These are phyloP conservation scores for Scomber japonicus DNA, from an alignment of 2,113 vertebrate genomes.

Conservation along the genomic window DNA sequence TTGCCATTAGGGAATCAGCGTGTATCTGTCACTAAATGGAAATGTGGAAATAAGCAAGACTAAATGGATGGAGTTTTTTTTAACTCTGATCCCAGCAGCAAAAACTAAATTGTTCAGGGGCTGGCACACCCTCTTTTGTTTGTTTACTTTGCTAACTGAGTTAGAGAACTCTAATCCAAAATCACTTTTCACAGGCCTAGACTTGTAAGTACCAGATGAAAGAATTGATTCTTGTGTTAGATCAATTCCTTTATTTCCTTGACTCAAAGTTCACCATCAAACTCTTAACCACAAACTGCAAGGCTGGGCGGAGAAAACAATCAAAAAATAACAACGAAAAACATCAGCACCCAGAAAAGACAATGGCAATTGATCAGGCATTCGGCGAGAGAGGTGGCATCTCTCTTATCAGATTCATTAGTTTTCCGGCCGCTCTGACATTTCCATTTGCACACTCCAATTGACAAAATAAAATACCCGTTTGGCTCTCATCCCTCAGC, in stretches of 20 bases:
- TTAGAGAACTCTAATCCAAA: slow-evolving; percentile 53
- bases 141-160: slow-evolving; percentile 49
- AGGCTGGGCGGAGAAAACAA: slow-evolving; percentile 62
- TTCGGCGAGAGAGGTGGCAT: slow-evolving; percentile 66
- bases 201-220: slow-evolving; percentile 75
- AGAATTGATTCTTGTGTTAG: slow-evolving; percentile 59
- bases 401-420: slow-evolving; percentile 84
- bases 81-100: background rate
- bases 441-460: slow-evolving; percentile 87
- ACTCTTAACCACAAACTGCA: slow-evolving; percentile 61
- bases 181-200: slow-evolving; percentile 50
- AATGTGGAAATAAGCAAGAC: slow-evolving; percentile 35
- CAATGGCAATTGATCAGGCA: slow-evolving; percentile 80
- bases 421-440: slow-evolving; percentile 81
- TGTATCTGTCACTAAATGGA: slow-evolving; percentile 52
- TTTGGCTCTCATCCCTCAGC: slow-evolving; percentile 77
- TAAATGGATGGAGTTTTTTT: slow-evolving; percentile 30
- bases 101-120: slow-evolving; percentile 11
- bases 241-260: slow-evolving; percentile 73
- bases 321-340: slow-evolving; percentile 67
- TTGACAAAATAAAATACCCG: slow-evolving; percentile 86
- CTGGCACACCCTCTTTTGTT: slow-evolving; percentile 38
- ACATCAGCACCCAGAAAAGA: slow-evolving; percentile 61
- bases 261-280: slow-evolving; percentile 72
- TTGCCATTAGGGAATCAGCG: slow-evolving; percentile 56